phyloP scores from a whole-genome alignment of 1,140 invertebrate genomes.

The Hirudo medicinalis region DNA sequence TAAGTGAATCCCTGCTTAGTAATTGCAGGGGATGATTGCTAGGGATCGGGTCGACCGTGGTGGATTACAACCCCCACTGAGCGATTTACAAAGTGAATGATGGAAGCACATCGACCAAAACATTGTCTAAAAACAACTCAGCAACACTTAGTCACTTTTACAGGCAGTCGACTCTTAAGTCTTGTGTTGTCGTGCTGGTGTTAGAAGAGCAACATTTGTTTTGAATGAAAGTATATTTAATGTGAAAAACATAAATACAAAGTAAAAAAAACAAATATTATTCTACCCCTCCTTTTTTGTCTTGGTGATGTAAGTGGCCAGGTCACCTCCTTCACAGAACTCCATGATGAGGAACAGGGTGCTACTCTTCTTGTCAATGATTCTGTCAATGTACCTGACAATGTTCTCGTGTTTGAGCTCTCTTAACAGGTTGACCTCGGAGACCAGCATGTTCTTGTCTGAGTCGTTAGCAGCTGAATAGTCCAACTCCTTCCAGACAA shows the following conservation, averaged over 20 bases:
- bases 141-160: too few species aligned
- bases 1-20: not conserved
- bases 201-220: too few species aligned
- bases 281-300: constrained; percentile 34
- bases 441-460: constrained; percentile 40
- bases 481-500: constrained; percentile 40
- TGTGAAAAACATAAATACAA: too few species aligned
- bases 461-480: constrained; percentile 38
- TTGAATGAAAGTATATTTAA: too few species aligned
- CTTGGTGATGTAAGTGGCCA: constrained; percentile 31
- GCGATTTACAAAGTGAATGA: too few species aligned
- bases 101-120: not conserved
- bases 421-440: constrained; percentile 38
- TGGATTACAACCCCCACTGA: too few species aligned
- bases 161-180: too few species aligned
- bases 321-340: constrained; percentile 38
- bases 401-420: constrained; percentile 38
- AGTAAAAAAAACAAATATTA: not conserved
- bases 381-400: constrained; percentile 38
- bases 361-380: constrained; percentile 34
- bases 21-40: not conserved
- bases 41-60: too few species aligned
- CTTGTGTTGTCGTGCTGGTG: too few species aligned
- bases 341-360: constrained; percentile 40
- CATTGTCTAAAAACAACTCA: not conserved